Evolutionary conservation across 2,888 invertebrate genomes (phyloP), one percentile per base, ranked within the genome.

Genomic region (Theretra japonica): DNA sequence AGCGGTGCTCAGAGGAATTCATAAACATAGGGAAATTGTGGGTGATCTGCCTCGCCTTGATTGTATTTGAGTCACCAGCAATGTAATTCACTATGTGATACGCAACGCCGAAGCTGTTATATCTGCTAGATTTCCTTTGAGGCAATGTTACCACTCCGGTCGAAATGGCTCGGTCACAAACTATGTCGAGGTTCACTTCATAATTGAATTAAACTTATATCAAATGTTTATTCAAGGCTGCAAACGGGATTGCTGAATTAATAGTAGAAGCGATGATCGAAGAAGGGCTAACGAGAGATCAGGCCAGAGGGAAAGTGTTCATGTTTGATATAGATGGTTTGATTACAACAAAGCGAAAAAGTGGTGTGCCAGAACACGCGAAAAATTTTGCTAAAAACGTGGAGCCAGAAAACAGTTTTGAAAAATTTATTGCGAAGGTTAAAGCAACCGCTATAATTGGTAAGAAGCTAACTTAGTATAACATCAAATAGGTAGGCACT

Each of bases 261-360:
- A 95, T 97, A 70, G 97, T 97, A 0, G 96, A 96, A 86, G 98
- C 98, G 0, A 97, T 99, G 98, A 93, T 96, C 71, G 95, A 96
- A 68, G 95, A 95, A 56, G 95, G 95, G 5, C 72, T 93, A 19
- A 75, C 88, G 0, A 74, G 82, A 70, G 86, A 94, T 81, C 97
- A 98, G 75, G 99, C 99, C 0, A 93, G 96, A 68, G 93, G 94
- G 59, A 97, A 96, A 83, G 98, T 99, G 76, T 99, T 96, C 96
- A 96, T 99, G 97, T 96, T 98, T 78, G 99, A 99, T 84, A 96
- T 98, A 68, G 96, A 97, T 81, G 99, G 99, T 8, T 93, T 99
- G 15, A 88, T 99, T 72, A 96, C 97, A 0, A 79, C 33, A 76
- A 94, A 93, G n/a, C 94, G 96, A 4, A 93, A 95, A 50, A 95